Conservation (phyloP, 2,888 invertebrate species). For the Autographa gamma region DNA sequence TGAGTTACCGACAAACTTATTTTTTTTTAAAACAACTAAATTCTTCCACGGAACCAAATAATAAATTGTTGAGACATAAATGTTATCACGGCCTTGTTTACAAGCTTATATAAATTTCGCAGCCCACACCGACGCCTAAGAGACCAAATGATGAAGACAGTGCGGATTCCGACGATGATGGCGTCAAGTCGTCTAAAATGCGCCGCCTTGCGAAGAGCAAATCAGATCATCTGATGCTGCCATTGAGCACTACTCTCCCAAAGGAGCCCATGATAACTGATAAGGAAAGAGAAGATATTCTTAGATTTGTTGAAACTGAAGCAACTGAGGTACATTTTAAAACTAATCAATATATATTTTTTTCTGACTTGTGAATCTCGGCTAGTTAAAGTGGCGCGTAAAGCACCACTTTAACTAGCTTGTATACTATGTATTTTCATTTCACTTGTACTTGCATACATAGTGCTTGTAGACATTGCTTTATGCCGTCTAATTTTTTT, state of each 20-base stretch:
- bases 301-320: conserved; percentile 95
- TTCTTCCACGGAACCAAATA: background rate
- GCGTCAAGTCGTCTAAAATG: conserved; percentile 90
- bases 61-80: background rate
- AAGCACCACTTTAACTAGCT: background rate
- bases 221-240: conserved; percentile 76
- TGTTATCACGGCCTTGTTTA: background rate
- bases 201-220: conserved; percentile 89
- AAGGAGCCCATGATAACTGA: conserved; percentile 91
- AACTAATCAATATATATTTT: no score
- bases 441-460: no score
- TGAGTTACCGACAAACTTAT: conserved; percentile 55
- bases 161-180: conserved; percentile 90
- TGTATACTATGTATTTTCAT: background rate
- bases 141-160: conserved; percentile 91
- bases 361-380: background rate
- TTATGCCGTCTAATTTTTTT: no score
- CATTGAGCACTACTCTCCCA: conserved; percentile 84
- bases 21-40: background rate
- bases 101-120: conserved; percentile 19
- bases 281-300: conserved; percentile 93
- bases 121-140: conserved; percentile 96
- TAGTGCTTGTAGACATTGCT: no score
- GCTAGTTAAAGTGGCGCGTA: no score
- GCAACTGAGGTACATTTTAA: conserved; percentile 90